These are phyloP conservation scores for Sarcophaga carnaria DNA, from an alignment of 2,888 invertebrate genomes.

Conservation along the genomic window DNA sequence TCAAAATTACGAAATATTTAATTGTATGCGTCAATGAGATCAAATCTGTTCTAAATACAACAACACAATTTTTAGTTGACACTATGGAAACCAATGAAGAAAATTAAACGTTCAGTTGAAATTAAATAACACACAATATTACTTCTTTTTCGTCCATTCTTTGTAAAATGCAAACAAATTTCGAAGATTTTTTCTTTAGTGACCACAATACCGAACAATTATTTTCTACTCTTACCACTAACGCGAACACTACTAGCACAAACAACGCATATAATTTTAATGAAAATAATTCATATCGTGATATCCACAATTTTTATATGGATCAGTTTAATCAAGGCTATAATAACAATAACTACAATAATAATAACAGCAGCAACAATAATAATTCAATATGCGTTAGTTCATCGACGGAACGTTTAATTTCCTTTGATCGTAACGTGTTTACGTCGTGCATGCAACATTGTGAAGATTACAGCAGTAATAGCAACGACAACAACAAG, in stretches of 20 bases:
- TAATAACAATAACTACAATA: constrained; percentile 28
- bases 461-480: constrained; percentile 31
- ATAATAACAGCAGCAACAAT: neutral
- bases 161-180: constrained; percentile 61
- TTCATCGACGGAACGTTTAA: constrained; percentile 42
- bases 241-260: constrained; percentile 3
- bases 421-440: constrained; percentile 3
- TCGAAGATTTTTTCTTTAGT: constrained; percentile 52
- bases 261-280: neutral
- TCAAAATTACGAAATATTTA: neutral
- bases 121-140: constrained; percentile 55
- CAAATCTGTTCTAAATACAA: constrained; percentile 22
- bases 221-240: neutral
- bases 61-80: constrained; percentile 14
- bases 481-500: neutral
- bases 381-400: constrained; percentile 51
- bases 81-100: constrained; percentile 22
- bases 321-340: constrained; percentile 63
- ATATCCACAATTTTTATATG: constrained; percentile 52
- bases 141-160: constrained; percentile 9
- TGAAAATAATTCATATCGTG: constrained; percentile 38
- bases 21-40: neutral
- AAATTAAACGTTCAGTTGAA: constrained; percentile 48
- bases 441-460: constrained; percentile 36
- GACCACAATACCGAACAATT: constrained; percentile 54